Conservation (phyloP, 2,797 vertebrate genomes). For the Anguilla marmorata region DNA sequence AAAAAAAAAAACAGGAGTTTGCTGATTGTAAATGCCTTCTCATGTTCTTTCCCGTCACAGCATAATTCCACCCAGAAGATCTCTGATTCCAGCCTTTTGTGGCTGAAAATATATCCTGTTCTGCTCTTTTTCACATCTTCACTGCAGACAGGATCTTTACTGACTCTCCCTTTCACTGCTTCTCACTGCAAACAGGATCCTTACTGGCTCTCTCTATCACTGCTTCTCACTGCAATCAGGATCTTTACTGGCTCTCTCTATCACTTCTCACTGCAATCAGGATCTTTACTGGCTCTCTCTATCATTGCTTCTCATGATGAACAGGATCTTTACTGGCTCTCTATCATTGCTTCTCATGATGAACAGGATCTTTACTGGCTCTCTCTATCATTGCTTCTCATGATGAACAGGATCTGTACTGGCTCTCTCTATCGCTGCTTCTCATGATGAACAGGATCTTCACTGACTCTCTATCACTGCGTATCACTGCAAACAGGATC, state of each 20-base stretch:
- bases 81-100: background rate
- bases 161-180: background rate
- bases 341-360: background rate
- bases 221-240: background rate
- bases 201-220: background rate
- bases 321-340: background rate
- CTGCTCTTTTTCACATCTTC: background rate
- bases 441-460: slow-evolving; percentile 5
- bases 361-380: background rate
- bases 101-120: background rate
- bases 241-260: background rate
- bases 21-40: background rate
- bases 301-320: background rate
- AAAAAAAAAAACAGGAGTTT: background rate
- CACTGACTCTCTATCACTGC: slow-evolving; percentile 1
- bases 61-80: slow-evolving; percentile 9
- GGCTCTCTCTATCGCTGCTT: background rate
- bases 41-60: background rate
- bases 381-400: background rate
- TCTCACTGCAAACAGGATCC: background rate
- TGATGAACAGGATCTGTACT: background rate
- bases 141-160: background rate
- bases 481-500: background rate
- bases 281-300: background rate
- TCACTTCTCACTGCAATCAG: background rate